Evolutionary conservation across 64 coral and sea anemone species (phyloP), one percentile per base, ranked within the genome.

Genomic region (Porites lutea): DNA sequence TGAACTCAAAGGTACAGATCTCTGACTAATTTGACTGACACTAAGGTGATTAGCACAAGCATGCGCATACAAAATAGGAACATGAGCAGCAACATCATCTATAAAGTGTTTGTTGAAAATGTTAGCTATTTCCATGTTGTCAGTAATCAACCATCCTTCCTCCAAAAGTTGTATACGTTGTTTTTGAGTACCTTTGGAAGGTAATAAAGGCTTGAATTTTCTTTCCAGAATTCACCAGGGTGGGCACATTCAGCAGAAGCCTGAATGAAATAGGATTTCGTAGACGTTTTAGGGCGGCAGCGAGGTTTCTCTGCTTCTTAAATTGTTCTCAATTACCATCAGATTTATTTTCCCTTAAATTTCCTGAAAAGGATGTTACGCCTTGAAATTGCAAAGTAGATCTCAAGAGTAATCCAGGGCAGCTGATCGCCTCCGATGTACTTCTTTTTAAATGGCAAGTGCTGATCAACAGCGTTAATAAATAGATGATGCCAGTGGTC

Each of bases 381-480:
- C 52, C 65, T 46, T 52, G 67, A 87, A 57, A 87, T 87, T 65
- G 71, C 83, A 72, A 50, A 67, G 27, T 52, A 27, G 71, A 72
- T 20, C 44, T 78, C 75, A 16, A 52, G 49, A 6, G 75, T 78
- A 8, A 78, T 78, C 52, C 75, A 78, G 10, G 75, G 75, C 12
- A 55, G 75, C 50, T 78, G 75, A 57, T 78, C 75, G 3, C 52
- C 51, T 8, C 16, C 58, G 15, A 78, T 78, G 3, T 13, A 48
- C 10, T 78, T 92, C 54, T 86, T 92, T 62, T 93, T 87, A 2
- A 87, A 23, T 16, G 91, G 91, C 10, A 74, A 47, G 59, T 93
- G 91, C 18, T 78, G 59, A 64, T 93, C 91, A 8, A 93, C 47
- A 48, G 87, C 72, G 0, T 64, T 20, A 2, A 20, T 65, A 50